Base-by-base conservation (phyloP, 2,888 invertebrate genomes). In the Trichacis sp. region DNA sequence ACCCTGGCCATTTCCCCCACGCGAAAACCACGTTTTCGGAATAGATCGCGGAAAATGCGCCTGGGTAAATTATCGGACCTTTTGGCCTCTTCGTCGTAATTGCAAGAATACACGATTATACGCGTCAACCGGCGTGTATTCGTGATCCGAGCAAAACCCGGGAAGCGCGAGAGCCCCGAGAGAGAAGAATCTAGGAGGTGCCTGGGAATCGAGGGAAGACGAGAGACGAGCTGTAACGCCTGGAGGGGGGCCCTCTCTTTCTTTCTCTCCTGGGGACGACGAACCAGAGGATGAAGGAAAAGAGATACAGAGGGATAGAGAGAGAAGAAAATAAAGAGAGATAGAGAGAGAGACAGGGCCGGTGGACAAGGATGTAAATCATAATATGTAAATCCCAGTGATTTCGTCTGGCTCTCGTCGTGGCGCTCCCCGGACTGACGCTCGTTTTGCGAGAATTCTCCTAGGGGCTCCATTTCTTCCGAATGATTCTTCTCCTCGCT, bases 301-400 rank as follows among this genome's bases (percentile, higher is more conserved):
- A 33, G 8, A n/a, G n/a, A n/a, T n/a, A n/a, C n/a, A n/a, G n/a
- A n/a, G n/a, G n/a, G n/a, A n/a, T n/a, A n/a, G n/a, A n/a, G n/a
- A n/a, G n/a, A n/a, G n/a, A n/a, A n/a, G n/a, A 45, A 38, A 1
- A 15, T 5, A 40, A 15, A 12, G n/a, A 29, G 46, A 19, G 29
- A 48, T 14, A 30, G 30, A 48, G 48, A 49, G 49, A 38, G 51
- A 18, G 11, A 19, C 12, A 40, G 42, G 18, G 29, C 51, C 19
- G 43, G 14, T 20, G 80, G 79, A 79, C 81, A 79, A 80, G 81
- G 81, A 78, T 80, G 81, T 81, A 81, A 81, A 81, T 81, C 81
- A 81, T 81, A 81, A 81, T 81, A 81, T 81, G 81, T 81, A 81
- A 81, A 81, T 81, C 75, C 73, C 74, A 77, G 80, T 79, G 81